phyloP scores from a whole-genome alignment of 1,140 invertebrate species.

The Aphis craccivora region DNA sequence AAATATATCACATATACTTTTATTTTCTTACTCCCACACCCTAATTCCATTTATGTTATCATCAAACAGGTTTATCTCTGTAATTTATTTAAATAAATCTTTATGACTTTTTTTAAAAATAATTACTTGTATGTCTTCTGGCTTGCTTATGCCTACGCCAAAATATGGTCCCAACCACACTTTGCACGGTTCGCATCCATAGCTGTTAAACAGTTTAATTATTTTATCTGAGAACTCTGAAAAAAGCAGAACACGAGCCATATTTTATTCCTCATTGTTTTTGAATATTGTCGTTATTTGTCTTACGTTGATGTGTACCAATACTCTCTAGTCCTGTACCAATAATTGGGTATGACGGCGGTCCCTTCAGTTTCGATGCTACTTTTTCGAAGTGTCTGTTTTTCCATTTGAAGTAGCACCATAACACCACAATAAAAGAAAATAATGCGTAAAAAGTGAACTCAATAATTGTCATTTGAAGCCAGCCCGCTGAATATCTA shows the following conservation, averaged over 20 bases:
- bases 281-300: background rate
- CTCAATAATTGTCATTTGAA: background rate
- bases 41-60: background rate
- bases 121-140: conserved; percentile 65
- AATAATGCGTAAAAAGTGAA: background rate
- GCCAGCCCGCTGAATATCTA: background rate
- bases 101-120: background rate
- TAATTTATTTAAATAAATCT: background rate
- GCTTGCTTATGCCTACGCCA: conserved; percentile 64
- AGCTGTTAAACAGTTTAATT: conserved; percentile 61
- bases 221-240: conserved; percentile 64
- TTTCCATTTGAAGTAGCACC: conserved; percentile 12
- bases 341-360: conserved; percentile 67
- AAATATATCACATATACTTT: background rate
- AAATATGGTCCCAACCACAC: conserved; percentile 66
- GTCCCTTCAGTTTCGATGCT: conserved; percentile 65
- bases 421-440: background rate
- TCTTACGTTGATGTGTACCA: conserved; percentile 58
- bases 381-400: conserved; percentile 57
- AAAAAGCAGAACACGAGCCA: conserved; percentile 54
- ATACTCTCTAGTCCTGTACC: conserved; percentile 69
- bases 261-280: background rate
- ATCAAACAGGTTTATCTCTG: background rate
- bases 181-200: conserved; percentile 63
- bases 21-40: background rate